phyloP scores from a whole-genome alignment of 2,113 vertebrate species.

The Osmerus mordax region DNA sequence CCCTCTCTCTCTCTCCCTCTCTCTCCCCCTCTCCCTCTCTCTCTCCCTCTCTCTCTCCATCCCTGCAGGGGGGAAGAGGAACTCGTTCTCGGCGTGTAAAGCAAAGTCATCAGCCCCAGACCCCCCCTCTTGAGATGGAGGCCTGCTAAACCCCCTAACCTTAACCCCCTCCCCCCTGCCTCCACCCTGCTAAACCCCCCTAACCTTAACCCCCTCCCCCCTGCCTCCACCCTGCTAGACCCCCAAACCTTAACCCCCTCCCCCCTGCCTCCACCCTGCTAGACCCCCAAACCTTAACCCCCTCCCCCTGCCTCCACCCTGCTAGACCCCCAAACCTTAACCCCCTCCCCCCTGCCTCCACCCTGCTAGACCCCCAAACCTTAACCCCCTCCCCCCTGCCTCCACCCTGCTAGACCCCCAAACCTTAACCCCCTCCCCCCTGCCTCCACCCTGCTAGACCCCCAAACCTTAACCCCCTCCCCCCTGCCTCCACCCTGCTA shows the following conservation, averaged over 20 bases:
- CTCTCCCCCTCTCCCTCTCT: not conserved
- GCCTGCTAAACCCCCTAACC: conserved; percentile 79
- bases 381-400: no score
- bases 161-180: conserved; percentile 15
- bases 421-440: conserved; percentile 49
- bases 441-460: no score
- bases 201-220: conserved; percentile 29
- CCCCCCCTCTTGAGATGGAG: conserved; percentile 97
- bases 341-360: not conserved
- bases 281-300: no score
- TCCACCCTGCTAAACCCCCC: conserved; percentile 35
- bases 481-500: no score
- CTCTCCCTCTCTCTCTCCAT: not conserved
- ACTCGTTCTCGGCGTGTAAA: conserved; percentile 92
- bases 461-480: no score
- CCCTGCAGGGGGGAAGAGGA: conserved; percentile 88
- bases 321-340: conserved; percentile 42
- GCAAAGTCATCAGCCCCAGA: conserved; percentile 91
- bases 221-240: conserved; percentile 57
- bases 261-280: conserved; percentile 36
- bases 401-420: conserved; percentile 80
- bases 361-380: no score
- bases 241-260: conserved; percentile 46
- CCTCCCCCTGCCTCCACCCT: no score
- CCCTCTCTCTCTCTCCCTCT: not conserved